A percentile compares a stretch with the other conserved stretches of the same genome.
These are phyloP conservation scores for Sphinx pinastri DNA, from an alignment of 2,888 invertebrate species.

Conservation along the genomic window DNA sequence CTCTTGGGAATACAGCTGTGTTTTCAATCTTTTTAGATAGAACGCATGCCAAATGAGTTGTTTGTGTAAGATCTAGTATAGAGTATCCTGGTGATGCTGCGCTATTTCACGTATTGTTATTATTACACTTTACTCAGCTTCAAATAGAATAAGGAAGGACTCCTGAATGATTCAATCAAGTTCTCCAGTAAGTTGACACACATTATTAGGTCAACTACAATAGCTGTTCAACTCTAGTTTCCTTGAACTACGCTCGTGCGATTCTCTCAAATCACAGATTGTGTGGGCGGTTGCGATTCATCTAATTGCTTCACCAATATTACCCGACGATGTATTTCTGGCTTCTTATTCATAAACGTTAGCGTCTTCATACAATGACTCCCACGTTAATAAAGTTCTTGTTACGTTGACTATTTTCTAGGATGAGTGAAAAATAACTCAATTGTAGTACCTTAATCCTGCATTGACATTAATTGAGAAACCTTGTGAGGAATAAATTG, in stretches of 20 bases:
- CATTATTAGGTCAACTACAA: conserved; percentile 50
- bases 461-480: too few relatives aligned
- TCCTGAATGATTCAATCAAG: conserved; percentile 2
- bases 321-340: conserved; percentile 3
- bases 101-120: not conserved
- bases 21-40: too few relatives aligned
- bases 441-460: not conserved
- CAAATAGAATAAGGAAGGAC: not conserved
- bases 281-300: conserved; percentile 43
- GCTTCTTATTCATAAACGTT: conserved; percentile 12
- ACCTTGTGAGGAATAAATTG: too few relatives aligned
- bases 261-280: conserved; percentile 52
- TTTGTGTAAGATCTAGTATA: too few relatives aligned
- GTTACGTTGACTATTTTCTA: conserved; percentile 6
- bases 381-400: conserved; percentile 19
- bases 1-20: too few relatives aligned
- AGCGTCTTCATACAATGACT: conserved; percentile 8
- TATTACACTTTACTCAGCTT: not conserved
- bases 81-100: not conserved
- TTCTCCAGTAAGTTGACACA: conserved; percentile 33
- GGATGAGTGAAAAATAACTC: not conserved
- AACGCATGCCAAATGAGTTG: too few relatives aligned
- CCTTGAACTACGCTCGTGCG: conserved; percentile 54
- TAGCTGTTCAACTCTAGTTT: conserved; percentile 64
- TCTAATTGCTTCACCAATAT: conserved; percentile 1